These are phyloP conservation scores for Orius laevigatus DNA, from an alignment of 1,140 invertebrate species.

Conservation along the genomic window DNA sequence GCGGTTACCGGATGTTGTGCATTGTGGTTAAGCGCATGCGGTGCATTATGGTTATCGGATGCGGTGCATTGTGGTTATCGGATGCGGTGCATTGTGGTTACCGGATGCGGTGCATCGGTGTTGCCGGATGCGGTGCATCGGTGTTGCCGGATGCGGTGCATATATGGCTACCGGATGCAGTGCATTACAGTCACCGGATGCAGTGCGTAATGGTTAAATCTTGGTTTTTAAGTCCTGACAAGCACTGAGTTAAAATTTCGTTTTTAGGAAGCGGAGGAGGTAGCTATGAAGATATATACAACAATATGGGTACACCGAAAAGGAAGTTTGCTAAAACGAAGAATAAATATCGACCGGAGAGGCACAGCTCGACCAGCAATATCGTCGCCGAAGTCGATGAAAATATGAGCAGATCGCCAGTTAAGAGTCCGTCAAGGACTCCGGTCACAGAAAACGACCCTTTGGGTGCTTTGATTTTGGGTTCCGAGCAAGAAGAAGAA, in stretches of 20 bases:
- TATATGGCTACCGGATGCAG: no score
- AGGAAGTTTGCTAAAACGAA: conserved; percentile 5
- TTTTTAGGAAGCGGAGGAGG: conserved; percentile 9
- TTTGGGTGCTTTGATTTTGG: conserved; percentile 50
- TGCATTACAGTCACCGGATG: no score
- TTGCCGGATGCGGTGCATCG: neutral
- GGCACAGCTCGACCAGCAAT: conserved; percentile 5
- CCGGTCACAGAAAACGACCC: conserved; percentile 83
- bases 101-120: no score
- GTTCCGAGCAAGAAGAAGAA: conserved; percentile 27
- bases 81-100: no score
- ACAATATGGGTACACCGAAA: conserved; percentile 9
- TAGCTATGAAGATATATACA: conserved; percentile 11
- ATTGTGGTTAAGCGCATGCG: no score
- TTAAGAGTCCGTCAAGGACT: conserved; percentile 45
- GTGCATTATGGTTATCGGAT: no score
- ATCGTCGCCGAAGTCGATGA: neutral
- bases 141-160: neutral
- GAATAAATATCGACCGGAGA: conserved; percentile 4
- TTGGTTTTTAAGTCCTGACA: no score
- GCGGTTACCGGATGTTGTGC: no score
- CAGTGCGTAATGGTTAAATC: no score
- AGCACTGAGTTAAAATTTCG: no score
- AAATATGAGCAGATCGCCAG: conserved; percentile 24
- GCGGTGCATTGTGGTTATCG: no score